Evolutionary conservation across 1,140 invertebrate genomes (phyloP).

Genomic region (Harlomillsia oculata): DNA sequence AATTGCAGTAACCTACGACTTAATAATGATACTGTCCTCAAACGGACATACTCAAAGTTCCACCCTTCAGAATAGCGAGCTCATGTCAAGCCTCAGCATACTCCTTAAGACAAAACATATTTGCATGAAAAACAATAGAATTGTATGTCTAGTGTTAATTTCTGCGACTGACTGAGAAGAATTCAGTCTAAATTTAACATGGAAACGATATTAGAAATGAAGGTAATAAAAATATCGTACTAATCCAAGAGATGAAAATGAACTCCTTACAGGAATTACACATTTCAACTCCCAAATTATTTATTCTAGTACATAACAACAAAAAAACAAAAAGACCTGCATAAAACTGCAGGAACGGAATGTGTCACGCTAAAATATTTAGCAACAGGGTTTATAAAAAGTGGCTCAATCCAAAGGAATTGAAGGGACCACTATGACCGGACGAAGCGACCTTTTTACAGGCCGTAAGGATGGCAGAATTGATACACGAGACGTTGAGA

Average conservation of each 20-base stretch:
- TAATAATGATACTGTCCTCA: no score
- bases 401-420: constrained; percentile 21
- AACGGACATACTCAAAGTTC: constrained; percentile 23
- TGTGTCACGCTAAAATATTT: constrained; percentile 34
- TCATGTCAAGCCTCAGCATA: neutral
- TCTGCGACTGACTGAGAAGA: neutral
- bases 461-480: constrained; percentile 89
- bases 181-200: neutral
- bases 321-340: constrained; percentile 24
- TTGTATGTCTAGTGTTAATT: neutral
- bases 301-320: neutral
- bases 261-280: neutral
- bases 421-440: no score
- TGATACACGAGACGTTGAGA: constrained; percentile 98
- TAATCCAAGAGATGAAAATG: neutral
- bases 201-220: neutral
- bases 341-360: constrained; percentile 37
- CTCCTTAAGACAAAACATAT: neutral
- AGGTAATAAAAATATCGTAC: neutral
- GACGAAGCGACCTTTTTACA: no score
- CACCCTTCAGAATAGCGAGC: neutral
- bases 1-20: no score
- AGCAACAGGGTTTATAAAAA: constrained; percentile 36
- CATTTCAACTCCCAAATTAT: neutral
- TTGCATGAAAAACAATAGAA: neutral